Percentiles rank a stretch among this genome's conserved stretches.
These are phyloP conservation scores for Steatocranus sp. DNA, from an alignment of 2,797 vertebrate species.

Conservation along the genomic window DNA sequence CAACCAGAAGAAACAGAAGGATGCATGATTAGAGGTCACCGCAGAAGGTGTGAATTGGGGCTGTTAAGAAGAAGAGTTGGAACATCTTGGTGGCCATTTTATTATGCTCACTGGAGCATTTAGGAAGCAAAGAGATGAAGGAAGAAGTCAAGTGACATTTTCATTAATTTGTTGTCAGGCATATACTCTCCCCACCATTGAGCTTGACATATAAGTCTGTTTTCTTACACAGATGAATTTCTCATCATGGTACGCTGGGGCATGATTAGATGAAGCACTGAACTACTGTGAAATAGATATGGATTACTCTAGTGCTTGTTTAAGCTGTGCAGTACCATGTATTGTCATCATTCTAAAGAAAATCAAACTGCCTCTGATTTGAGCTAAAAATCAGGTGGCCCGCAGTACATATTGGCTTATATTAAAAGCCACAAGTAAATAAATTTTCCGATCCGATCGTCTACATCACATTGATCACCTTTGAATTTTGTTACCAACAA, in stretches of 20 bases:
- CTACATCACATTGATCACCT: background rate
- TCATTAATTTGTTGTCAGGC: conserved; percentile 62
- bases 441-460: background rate
- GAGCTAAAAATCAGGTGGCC: background rate
- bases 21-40: conserved; percentile 1
- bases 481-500: background rate
- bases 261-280: background rate
- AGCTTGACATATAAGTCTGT: conserved; percentile 32
- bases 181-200: conserved; percentile 26
- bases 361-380: background rate
- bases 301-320: background rate
- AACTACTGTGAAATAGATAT: background rate
- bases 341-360: conserved; percentile 10
- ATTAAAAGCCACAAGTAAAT: background rate
- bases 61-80: background rate
- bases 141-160: conserved; percentile 58
- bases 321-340: conserved; percentile 3
- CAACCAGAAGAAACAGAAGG: background rate
- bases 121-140: conserved; percentile 32
- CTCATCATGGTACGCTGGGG: background rate
- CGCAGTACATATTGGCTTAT: background rate
- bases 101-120: conserved; percentile 40
- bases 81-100: conserved; percentile 16
- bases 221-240: conserved; percentile 24
- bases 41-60: background rate